These are phyloP conservation scores for Aleiodes sp. DNA, from an alignment of 1,140 invertebrate species.

Conservation along the genomic window DNA sequence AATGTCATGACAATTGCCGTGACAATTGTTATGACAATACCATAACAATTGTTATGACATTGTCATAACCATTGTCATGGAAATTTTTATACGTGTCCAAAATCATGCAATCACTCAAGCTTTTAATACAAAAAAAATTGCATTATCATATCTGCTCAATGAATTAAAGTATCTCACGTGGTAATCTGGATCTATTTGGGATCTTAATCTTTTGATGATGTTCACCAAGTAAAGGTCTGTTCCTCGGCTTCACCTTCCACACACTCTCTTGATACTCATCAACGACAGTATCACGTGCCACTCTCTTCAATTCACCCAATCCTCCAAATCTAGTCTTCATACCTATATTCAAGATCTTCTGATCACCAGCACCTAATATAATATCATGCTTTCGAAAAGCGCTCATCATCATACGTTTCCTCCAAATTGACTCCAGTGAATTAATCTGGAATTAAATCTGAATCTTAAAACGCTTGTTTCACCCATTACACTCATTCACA, in stretches of 20 bases:
- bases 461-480: background rate
- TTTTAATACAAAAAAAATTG: no score
- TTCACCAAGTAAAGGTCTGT: constrained; percentile 29
- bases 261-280: background rate
- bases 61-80: no score
- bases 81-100: no score
- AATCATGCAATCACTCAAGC: no score
- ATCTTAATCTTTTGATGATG: background rate
- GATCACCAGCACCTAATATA: background rate
- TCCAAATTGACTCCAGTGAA: constrained; percentile 18
- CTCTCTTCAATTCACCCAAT: background rate
- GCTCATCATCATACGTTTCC: constrained; percentile 24
- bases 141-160: background rate
- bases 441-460: constrained; percentile 25
- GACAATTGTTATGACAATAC: no score
- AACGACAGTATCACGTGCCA: background rate
- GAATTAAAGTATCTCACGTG: background rate
- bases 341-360: constrained; percentile 20
- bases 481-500: constrained; percentile 2
- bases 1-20: no score
- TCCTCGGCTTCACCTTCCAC: constrained; percentile 26
- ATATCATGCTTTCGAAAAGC: background rate
- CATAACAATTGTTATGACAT: no score
- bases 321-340: background rate
- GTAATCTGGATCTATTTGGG: background rate